A percentile compares a stretch with the other conserved stretches of the same genome.
Conservation (phyloP, 1,140 invertebrate genomes). For the Bombyx mandarina region DNA sequence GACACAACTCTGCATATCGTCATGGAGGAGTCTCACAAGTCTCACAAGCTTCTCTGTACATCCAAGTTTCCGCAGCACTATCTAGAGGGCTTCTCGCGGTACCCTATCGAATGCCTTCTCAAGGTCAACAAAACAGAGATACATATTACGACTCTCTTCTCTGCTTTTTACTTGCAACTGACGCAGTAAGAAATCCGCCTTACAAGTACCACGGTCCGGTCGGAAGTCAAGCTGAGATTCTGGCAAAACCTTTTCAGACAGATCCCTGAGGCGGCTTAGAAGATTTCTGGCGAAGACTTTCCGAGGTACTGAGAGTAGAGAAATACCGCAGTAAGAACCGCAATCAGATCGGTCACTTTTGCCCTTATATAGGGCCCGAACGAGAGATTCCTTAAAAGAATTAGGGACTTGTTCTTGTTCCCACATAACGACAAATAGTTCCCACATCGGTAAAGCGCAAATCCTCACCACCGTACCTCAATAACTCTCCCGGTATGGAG, state of each 20-base stretch:
- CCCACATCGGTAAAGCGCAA: constrained; percentile 13
- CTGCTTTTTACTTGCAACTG: background rate
- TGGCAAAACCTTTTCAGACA: constrained; percentile 2
- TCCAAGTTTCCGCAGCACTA: constrained; percentile 14
- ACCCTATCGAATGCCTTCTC: too few species aligned
- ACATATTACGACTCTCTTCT: background rate
- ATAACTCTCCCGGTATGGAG: constrained; percentile 12
- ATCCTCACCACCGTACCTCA: constrained; percentile 19
- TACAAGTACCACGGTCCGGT: background rate
- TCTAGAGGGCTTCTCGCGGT: too few species aligned
- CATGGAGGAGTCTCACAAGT: constrained; percentile 20
- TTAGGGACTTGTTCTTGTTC: constrained; percentile 13
- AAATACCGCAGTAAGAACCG: constrained; percentile 2
- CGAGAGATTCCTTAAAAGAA: too few species aligned
- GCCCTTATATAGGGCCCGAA: background rate
- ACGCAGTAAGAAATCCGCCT: background rate
- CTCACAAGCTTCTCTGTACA: constrained; percentile 19
- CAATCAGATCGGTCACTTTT: background rate
- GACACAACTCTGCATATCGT: constrained; percentile 19
- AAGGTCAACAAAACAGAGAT: too few species aligned
- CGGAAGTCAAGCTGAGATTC: background rate
- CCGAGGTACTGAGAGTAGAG: background rate
- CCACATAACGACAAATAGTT: constrained; percentile 18
- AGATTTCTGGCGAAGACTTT: background rate
- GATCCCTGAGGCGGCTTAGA: background rate